Evolutionary conservation across 1,140 invertebrate genomes (phyloP), one percentile per base, ranked within the genome.

Genomic region (Drosophila kikkawai): DNA sequence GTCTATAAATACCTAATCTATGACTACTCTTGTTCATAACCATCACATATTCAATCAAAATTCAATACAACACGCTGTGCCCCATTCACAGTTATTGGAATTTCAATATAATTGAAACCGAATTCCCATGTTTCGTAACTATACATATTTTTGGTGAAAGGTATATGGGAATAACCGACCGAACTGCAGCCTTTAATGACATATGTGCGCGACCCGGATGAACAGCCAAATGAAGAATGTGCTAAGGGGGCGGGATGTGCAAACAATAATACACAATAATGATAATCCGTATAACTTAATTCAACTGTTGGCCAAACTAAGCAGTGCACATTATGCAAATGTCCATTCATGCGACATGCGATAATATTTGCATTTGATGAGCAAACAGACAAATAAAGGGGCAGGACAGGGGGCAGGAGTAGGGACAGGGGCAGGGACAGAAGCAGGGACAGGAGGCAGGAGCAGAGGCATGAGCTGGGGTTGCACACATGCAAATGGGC

Each of bases 281-380:
- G 39, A 77, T 75, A 71, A 82, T 79, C 75, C 67, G 32, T 36
- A 70, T 73, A 58, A 60, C 48, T 47, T 76, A 61, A 84, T 79
- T 78, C 47, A 57, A 75, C 59, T 64, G 42, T 61, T 76, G 82
- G 69, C 63, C 79, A 50, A 83, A 83, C 70, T 75, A 66, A 76
- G 68, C 66, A 73, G 53, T 17, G 37, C 60, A 64, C 82, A 85
- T 86, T 86, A 82, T 86, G 82, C 82, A 82, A 86, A 86, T 86
- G 65, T 47, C 64, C 64, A 59, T 66, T 60, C 13, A 76, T 56
- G 53, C 73, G 59, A 64, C 56, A 56, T 77, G 53, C 64, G 71
- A 77, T 67, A 75, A 77, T 77, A 75, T 77, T 77, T 77, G 55
- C 73, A 77, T 61, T 67, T 60, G 75, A 48, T 34, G 71, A 42